Conservation (phyloP, 1,140 invertebrate genomes). For the Centruroides vittatus region DNA sequence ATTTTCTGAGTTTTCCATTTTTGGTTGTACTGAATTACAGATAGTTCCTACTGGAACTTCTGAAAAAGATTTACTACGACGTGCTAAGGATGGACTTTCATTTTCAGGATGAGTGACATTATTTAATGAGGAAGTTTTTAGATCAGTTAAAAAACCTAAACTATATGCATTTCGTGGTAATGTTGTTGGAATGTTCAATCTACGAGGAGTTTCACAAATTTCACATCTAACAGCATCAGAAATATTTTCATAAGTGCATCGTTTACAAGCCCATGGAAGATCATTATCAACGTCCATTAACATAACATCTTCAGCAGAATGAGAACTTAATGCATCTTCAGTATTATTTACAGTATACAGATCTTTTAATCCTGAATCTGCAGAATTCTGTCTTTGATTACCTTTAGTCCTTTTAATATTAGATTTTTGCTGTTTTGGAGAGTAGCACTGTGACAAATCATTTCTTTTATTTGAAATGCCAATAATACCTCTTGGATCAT, state of each 20-base stretch:
- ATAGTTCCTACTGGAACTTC: slow-evolving; percentile 7
- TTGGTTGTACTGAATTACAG: slow-evolving; percentile 2
- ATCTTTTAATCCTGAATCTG: slow-evolving; percentile 22
- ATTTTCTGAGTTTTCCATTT: neutral
- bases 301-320: slow-evolving; percentile 17
- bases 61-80: slow-evolving; percentile 14
- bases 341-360: neutral
- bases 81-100: slow-evolving; percentile 6
- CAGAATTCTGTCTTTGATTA: slow-evolving; percentile 39
- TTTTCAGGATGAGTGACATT: slow-evolving; percentile 1
- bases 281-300: slow-evolving; percentile 6
- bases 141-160: slow-evolving; percentile 14
- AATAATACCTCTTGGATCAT: too few relatives aligned
- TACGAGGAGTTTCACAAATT: slow-evolving; percentile 42
- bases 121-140: slow-evolving; percentile 10
- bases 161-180: slow-evolving; percentile 20
- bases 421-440: slow-evolving; percentile 38
- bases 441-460: slow-evolving; percentile 20
- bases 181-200: slow-evolving; percentile 22
- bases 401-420: slow-evolving; percentile 44
- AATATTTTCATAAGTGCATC: slow-evolving; percentile 42
- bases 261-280: slow-evolving; percentile 37
- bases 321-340: neutral
- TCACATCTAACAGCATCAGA: slow-evolving; percentile 39
- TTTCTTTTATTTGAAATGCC: slow-evolving; percentile 10